Evolutionary conservation across 2,888 invertebrate genomes (phyloP).

Genomic region (Cephus sareptanus): DNA sequence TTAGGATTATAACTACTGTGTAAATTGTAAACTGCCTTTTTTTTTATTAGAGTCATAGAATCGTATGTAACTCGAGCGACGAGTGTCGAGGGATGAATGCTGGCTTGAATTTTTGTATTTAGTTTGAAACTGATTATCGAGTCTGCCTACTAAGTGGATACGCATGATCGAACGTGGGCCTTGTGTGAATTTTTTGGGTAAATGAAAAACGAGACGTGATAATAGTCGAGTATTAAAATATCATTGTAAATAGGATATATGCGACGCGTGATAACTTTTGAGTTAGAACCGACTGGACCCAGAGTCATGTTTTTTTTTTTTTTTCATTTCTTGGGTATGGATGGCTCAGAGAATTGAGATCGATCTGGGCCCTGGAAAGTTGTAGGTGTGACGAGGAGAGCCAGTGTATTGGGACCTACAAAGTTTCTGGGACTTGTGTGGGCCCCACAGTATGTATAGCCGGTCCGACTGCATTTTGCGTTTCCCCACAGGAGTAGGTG

Average conservation of each 20-base stretch:
- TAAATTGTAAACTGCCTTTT: neutral
- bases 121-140: neutral
- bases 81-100: neutral
- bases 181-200: neutral
- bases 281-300: neutral
- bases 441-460: conserved; percentile 37
- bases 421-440: conserved; percentile 25
- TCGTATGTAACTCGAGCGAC: neutral
- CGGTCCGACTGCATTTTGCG: conserved; percentile 55
- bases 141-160: neutral
- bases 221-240: neutral
- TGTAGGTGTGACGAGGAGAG: neutral
- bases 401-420: conserved; percentile 23
- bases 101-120: neutral
- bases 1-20: neutral
- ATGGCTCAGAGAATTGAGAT: neutral
- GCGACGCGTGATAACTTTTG: neutral
- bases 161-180: neutral
- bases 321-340: neutral
- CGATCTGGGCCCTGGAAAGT: conserved; percentile 5
- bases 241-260: neutral
- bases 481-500: conserved; percentile 24
- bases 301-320: neutral
- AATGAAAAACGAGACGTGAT: neutral
- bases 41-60: neutral